A percentile compares a stretch with the other conserved stretches of the same genome.
phyloP scores from a whole-genome alignment of 2,888 invertebrate genomes.

The Andrena trimmerana region DNA sequence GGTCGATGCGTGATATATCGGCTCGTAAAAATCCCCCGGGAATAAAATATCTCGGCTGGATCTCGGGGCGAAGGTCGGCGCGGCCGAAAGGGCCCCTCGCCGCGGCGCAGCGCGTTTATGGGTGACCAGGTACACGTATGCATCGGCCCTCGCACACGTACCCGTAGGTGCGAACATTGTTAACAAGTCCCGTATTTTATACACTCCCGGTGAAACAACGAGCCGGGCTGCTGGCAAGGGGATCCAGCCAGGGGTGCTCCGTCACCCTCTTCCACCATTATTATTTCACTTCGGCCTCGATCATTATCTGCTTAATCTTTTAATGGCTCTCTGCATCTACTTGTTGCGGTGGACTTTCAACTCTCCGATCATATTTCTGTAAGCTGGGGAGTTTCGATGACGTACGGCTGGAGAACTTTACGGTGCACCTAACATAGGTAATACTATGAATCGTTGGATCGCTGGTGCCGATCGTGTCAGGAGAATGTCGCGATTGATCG shows the following conservation, averaged over 20 bases:
- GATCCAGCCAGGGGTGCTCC: constrained; percentile 75
- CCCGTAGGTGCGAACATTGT: constrained; percentile 84
- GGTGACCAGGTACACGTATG: constrained; percentile 70
- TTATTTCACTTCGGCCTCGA: not conserved
- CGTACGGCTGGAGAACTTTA: no score
- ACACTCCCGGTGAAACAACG: constrained; percentile 75
- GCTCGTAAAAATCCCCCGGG: constrained; percentile 84
- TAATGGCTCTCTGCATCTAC: no score
- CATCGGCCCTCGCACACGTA: constrained; percentile 51
- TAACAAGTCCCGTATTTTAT: constrained; percentile 84
- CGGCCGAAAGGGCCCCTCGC: constrained; percentile 82
- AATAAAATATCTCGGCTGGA: constrained; percentile 84
- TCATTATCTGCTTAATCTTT: no score
- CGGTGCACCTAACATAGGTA: not conserved
- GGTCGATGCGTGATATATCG: constrained; percentile 85
- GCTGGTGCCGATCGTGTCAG: not conserved
- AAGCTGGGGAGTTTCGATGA: no score
- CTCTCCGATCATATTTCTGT: no score
- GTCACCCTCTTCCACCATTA: not conserved
- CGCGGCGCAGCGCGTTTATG: constrained; percentile 63
- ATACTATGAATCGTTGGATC: not conserved
- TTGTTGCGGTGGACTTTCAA: no score
- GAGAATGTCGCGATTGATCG: constrained; percentile 20
- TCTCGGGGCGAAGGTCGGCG: constrained; percentile 83
- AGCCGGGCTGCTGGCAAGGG: constrained; percentile 40